Evolutionary conservation across 2,797 vertebrate species (phyloP).

Genomic region (Salmo trutta): DNA sequence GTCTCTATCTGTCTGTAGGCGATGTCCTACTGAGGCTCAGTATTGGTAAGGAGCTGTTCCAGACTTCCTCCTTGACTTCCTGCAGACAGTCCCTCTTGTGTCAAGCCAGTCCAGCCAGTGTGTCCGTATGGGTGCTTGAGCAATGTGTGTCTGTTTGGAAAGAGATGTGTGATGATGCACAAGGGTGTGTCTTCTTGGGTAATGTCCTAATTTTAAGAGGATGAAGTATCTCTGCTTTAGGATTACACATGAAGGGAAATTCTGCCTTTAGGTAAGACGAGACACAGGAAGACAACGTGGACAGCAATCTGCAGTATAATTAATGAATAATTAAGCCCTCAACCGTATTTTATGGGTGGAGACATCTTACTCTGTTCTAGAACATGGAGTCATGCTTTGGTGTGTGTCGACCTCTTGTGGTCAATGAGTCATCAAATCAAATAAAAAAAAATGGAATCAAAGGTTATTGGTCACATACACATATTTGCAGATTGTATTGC

Average conservation of each 20-base stretch:
- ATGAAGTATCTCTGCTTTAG: too few relatives aligned
- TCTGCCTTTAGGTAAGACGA: too few relatives aligned
- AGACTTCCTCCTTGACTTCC: constrained; percentile 15
- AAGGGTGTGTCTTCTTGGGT: constrained; percentile 9
- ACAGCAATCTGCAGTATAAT: too few relatives aligned
- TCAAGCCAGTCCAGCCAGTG: neutral
- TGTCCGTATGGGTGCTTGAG: neutral
- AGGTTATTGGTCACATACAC: too few relatives aligned
- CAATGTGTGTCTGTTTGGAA: constrained; percentile 9
- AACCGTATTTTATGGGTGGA: too few relatives aligned
- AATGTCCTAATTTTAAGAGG: too few relatives aligned
- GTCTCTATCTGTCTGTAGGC: neutral
- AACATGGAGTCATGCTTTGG: neutral
- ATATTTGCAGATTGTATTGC: too few relatives aligned
- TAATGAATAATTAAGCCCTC: too few relatives aligned
- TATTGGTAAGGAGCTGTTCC: neutral
- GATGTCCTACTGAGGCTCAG: neutral
- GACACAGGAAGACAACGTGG: too few relatives aligned
- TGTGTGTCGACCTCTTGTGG: neutral
- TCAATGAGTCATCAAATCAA: neutral
- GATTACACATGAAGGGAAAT: too few relatives aligned
- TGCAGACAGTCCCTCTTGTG: constrained; percentile 25
- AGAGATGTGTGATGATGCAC: neutral
- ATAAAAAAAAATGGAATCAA: too few relatives aligned
- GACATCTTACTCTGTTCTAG: neutral